These are phyloP conservation scores for Sciurus carolinensis DNA, from an alignment of 2,797 vertebrate species.

Conservation along the genomic window DNA sequence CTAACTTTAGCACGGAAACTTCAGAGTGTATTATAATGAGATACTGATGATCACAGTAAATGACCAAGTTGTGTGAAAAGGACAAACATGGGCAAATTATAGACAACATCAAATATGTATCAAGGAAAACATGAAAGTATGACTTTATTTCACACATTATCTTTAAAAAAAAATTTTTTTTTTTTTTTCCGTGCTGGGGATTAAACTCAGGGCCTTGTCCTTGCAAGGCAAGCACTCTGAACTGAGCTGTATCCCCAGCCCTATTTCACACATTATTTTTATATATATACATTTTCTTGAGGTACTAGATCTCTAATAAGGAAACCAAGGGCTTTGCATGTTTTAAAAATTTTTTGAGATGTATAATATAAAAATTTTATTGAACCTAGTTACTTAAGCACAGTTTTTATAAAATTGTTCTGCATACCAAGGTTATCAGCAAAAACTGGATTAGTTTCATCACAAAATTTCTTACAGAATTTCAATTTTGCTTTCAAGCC, in stretches of 20 bases:
- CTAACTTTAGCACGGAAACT: neutral
- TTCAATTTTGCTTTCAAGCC: neutral
- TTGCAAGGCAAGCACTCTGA: too few relatives aligned
- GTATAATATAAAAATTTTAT: neutral
- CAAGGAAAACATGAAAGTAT: neutral
- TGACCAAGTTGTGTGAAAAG: neutral
- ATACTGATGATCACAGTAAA: neutral
- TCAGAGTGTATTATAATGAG: neutral
- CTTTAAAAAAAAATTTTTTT: too few relatives aligned
- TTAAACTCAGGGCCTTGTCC: too few relatives aligned
- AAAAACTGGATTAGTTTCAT: neutral
- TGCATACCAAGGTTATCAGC: neutral
- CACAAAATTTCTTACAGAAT: constrained; percentile 16
- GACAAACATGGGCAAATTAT: neutral
- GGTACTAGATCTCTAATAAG: neutral
- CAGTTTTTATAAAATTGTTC: neutral
- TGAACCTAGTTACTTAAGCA: neutral
- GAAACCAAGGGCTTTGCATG: neutral
- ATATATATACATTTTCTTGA: neutral
- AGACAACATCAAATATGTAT: neutral
- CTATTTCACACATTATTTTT: neutral
- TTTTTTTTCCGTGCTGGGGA: too few relatives aligned
- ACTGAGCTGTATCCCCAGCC: too few relatives aligned
- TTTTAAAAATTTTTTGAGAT: neutral
- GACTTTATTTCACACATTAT: neutral